phyloP scores from a whole-genome alignment of 2,113 vertebrate genomes.

The Amphiprion ocellaris region DNA sequence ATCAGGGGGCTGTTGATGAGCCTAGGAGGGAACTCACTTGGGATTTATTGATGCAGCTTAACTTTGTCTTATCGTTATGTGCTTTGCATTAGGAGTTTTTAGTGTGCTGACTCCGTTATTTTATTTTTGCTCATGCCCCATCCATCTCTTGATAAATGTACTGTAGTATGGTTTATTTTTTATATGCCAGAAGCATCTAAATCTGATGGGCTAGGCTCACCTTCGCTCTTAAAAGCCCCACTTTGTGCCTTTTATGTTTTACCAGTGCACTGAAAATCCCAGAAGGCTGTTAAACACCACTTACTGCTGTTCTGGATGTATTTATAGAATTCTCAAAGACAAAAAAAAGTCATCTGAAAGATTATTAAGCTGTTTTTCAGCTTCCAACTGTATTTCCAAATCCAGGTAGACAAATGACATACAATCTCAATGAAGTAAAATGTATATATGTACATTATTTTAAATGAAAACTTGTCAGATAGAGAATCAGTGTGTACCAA shows the following conservation, averaged over 20 bases:
- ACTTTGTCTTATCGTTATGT: too few species aligned
- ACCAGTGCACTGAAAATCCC: neutral
- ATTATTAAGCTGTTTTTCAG: neutral
- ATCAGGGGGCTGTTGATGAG: too few species aligned
- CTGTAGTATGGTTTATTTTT: neutral
- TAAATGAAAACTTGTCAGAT: too few species aligned
- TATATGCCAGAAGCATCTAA: neutral
- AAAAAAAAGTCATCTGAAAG: slow-evolving; percentile 1
- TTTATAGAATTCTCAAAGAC: slow-evolving; percentile 25
- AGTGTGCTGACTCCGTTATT: neutral
- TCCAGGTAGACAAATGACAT: neutral
- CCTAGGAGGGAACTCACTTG: too few species aligned
- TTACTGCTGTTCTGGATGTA: neutral
- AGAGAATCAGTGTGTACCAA: too few species aligned
- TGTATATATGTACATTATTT: too few species aligned
- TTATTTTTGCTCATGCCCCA: too few species aligned
- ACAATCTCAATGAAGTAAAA: too few species aligned
- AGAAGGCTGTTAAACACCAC: slow-evolving; percentile 10
- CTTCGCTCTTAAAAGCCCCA: neutral
- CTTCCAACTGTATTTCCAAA: neutral
- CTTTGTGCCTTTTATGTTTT: slow-evolving; percentile 21
- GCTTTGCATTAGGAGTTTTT: neutral
- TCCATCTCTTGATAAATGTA: neutral
- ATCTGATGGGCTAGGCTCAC: neutral
- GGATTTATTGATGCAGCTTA: too few species aligned